A percentile compares a stretch with the other conserved stretches of the same genome.
phyloP scores from a whole-genome alignment of 2,113 vertebrate genomes.

The Brachionichthys hirsutus region DNA sequence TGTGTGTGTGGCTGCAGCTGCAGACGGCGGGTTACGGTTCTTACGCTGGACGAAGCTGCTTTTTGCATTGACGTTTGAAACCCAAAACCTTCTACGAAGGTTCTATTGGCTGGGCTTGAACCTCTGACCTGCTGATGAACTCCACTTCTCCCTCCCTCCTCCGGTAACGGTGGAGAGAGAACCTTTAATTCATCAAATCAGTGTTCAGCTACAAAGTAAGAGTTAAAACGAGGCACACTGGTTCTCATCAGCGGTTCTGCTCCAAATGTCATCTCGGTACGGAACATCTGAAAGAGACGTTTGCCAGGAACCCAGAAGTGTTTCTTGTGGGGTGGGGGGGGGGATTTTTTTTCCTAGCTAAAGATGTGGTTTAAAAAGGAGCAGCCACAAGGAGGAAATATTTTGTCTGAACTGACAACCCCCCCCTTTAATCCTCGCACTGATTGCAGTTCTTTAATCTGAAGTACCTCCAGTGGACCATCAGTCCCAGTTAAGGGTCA shows the following conservation, averaged over 20 bases:
- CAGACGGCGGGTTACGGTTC: conserved; percentile 12
- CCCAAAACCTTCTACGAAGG: background rate
- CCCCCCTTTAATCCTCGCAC: conserved; percentile 21
- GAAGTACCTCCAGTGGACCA: conserved; percentile 6
- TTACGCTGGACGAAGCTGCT: conserved; percentile 17
- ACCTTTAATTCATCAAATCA: too few species aligned
- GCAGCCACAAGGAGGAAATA: conserved; percentile 62
- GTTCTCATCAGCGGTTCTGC: too few species aligned
- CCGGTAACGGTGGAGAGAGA: too few species aligned
- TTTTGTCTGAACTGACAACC: conserved; percentile 45
- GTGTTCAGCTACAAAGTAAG: background rate
- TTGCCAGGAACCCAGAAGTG: conserved; percentile 63
- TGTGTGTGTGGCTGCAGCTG: conserved; percentile 30
- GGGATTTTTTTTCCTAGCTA: conserved; percentile 33
- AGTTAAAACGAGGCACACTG: too few species aligned
- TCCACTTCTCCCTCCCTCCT: too few species aligned
- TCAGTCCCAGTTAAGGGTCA: conserved; percentile 15
- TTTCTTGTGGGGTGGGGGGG: too few species aligned
- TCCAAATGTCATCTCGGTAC: too few species aligned
- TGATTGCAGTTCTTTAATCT: conserved; percentile 33
- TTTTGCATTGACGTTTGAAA: background rate
- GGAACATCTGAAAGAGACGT: too few species aligned
- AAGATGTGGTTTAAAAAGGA: conserved; percentile 55
- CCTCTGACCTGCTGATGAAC: background rate
- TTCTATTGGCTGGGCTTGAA: background rate